A percentile compares a stretch with the other conserved stretches of the same genome.
Evolutionary conservation across 2,888 invertebrate genomes (phyloP).

Genomic region (Drosophila vallismaia): DNA sequence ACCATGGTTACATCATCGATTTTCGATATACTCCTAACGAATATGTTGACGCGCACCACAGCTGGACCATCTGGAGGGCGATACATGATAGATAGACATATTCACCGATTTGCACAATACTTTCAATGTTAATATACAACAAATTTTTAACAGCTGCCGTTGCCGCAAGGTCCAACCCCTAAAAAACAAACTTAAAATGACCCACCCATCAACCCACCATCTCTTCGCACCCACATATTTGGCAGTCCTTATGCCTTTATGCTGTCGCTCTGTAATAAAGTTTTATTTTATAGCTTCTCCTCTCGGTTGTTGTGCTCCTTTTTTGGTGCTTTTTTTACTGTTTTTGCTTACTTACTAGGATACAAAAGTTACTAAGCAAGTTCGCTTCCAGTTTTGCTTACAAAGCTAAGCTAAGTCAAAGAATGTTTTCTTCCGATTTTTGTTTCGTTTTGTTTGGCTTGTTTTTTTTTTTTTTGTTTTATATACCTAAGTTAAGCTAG

Average conservation of each 20-base stretch:
- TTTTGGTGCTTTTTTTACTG: not conserved
- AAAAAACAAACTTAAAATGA: conserved; percentile 63
- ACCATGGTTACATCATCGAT: conserved; percentile 99
- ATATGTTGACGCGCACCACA: conserved; percentile 98
- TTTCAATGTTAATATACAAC: conserved; percentile 41
- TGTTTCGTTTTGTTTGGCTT: conserved; percentile 27
- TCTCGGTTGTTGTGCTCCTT: conserved; percentile 42
- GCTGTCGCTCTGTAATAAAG: conserved; percentile 63
- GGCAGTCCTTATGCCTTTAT: conserved; percentile 50
- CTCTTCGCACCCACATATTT: conserved; percentile 41
- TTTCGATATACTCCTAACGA: conserved; percentile 99
- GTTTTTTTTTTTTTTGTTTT: conserved; percentile 4
- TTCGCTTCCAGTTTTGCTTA: conserved; percentile 53
- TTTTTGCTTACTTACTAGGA: conserved; percentile 55
- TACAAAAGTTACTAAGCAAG: conserved; percentile 33
- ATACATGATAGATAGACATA: conserved; percentile 62
- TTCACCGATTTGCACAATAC: conserved; percentile 67
- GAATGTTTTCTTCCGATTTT: conserved; percentile 33
- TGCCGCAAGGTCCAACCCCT: conserved; percentile 38
- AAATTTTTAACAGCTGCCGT: conserved; percentile 60
- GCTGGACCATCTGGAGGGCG: conserved; percentile 92
- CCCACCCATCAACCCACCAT: conserved; percentile 6
- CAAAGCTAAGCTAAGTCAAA: conserved; percentile 55
- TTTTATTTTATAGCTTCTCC: conserved; percentile 56
- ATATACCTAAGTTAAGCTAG: conserved; percentile 50